These are phyloP conservation scores for Dione juno DNA, from an alignment of 2,888 invertebrate species.

Conservation along the genomic window DNA sequence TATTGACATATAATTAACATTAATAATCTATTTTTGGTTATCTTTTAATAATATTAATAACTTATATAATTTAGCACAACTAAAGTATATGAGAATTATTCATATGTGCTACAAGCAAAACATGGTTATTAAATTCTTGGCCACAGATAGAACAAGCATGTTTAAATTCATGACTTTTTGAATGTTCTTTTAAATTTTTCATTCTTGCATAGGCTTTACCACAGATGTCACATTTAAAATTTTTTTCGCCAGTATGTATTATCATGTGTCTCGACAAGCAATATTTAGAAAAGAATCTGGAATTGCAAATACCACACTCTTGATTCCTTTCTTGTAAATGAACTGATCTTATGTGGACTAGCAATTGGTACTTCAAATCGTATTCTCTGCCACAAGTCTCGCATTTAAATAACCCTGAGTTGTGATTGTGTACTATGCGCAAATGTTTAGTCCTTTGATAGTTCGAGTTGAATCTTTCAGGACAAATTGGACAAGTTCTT, in stretches of 20 bases:
- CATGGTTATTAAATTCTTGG: conserved; percentile 52
- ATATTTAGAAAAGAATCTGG: conserved; percentile 68
- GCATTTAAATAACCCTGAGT: conserved; percentile 58
- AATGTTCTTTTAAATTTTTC: conserved; percentile 63
- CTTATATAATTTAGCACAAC: conserved; percentile 14
- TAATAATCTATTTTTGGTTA: not conserved
- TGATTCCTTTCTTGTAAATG: conserved; percentile 71
- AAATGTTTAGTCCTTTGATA: conserved; percentile 71
- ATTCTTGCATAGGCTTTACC: conserved; percentile 71
- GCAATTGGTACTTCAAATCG: conserved; percentile 66
- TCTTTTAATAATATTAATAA: not conserved
- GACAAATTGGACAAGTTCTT: conserved; percentile 67
- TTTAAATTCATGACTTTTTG: conserved; percentile 55
- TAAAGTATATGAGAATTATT: conserved; percentile 42
- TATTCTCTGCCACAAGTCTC: conserved; percentile 67
- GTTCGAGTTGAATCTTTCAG: conserved; percentile 68
- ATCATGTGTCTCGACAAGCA: conserved; percentile 77
- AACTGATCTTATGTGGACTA: conserved; percentile 66
- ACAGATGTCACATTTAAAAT: conserved; percentile 75
- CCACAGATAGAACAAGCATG: conserved; percentile 57
- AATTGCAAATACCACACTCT: conserved; percentile 64
- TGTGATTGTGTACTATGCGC: conserved; percentile 64
- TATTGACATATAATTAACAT: not conserved
- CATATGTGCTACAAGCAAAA: conserved; percentile 53
- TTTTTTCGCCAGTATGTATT: conserved; percentile 78